Evolutionary conservation across 2,888 invertebrate species (phyloP).

Genomic region (Ptilodon capucinus): DNA sequence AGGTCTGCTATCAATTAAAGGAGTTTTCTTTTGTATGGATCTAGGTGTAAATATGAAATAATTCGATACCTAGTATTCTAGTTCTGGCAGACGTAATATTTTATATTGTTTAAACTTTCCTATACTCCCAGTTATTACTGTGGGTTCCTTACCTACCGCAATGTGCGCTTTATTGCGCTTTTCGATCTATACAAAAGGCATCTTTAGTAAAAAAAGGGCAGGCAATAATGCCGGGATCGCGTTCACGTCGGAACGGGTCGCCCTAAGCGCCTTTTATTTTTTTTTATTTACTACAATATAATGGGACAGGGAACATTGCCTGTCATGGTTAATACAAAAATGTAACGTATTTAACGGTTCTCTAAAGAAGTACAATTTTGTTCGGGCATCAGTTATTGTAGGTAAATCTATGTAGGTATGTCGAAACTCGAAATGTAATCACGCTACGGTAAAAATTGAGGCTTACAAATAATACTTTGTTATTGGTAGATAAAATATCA

Average conservation of each 20-base stretch:
- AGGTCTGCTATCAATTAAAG: too few species aligned
- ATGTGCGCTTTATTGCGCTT: constrained; percentile 18
- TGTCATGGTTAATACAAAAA: not conserved
- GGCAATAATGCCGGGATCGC: constrained; percentile 5
- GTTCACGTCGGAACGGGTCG: not conserved
- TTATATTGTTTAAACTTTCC: not conserved
- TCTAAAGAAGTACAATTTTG: not conserved
- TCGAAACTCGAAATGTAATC: too few species aligned
- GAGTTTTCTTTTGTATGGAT: too few species aligned
- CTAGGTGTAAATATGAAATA: too few species aligned
- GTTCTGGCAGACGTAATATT: not conserved
- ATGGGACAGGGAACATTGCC: too few species aligned
- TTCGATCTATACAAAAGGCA: constrained; percentile 21
- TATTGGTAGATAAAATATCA: too few species aligned
- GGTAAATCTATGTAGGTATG: too few species aligned
- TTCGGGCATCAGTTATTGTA: too few species aligned
- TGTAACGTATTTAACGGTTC: not conserved
- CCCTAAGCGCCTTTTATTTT: constrained; percentile 22
- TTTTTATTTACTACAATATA: not conserved
- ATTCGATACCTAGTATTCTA: too few species aligned
- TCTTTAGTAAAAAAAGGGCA: constrained; percentile 24
- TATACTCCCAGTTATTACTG: not conserved
- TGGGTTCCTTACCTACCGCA: constrained; percentile 31
- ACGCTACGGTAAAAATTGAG: too few species aligned
- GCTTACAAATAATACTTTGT: too few species aligned